phyloP scores from a whole-genome alignment of 2,797 vertebrate genomes.

The Pachyuromys duprasi region DNA sequence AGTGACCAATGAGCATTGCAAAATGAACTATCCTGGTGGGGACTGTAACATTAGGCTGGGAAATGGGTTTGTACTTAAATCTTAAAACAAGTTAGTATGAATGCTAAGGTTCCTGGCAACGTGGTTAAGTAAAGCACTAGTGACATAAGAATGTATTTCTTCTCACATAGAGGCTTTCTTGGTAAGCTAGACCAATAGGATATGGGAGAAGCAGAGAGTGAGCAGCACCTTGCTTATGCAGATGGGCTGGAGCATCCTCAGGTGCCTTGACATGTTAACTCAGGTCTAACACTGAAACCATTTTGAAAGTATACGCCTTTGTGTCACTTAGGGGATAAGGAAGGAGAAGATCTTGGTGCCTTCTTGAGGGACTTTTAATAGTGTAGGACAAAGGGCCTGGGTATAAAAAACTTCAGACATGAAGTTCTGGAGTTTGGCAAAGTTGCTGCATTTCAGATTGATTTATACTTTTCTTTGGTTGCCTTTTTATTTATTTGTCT shows the following conservation, averaged over 20 bases:
- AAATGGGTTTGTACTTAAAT: background rate
- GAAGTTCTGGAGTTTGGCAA: background rate
- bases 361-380: constrained; percentile 46
- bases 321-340: background rate
- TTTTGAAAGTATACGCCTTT: background rate
- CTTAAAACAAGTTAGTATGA: constrained; percentile 17
- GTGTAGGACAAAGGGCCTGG: background rate
- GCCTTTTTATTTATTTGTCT: constrained; percentile 67
- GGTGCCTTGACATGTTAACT: background rate
- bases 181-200: background rate
- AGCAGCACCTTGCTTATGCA: background rate
- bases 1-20: constrained; percentile 10
- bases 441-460: constrained; percentile 59
- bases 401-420: background rate
- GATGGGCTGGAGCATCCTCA: background rate
- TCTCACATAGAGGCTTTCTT: background rate
- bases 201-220: background rate
- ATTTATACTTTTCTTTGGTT: constrained; percentile 22
- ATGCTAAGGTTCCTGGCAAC: background rate
- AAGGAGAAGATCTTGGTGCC: constrained; percentile 47
- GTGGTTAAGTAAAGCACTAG: background rate
- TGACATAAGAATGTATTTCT: background rate
- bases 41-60: background rate
- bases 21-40: constrained; percentile 31
- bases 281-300: background rate